Evolutionary conservation across 1,140 invertebrate species (phyloP), one percentile per base, ranked within the genome.

Genomic region (Atopsyche davidsoni): DNA sequence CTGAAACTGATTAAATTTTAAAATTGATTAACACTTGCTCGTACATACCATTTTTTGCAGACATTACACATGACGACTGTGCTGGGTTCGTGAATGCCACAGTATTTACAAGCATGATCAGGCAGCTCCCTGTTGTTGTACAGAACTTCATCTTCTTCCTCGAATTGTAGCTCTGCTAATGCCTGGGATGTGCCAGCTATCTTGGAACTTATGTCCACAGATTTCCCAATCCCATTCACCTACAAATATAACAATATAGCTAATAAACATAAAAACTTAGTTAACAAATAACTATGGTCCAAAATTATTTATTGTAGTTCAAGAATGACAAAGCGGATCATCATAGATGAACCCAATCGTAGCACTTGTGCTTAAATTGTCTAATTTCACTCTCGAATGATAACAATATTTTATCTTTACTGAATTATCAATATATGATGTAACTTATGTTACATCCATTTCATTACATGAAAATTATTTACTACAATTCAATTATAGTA

Each of bases 21-120:
- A n/a, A n/a, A n/a, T n/a, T n/a, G n/a, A n/a, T n/a, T 36, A 14
- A 36, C 14, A 36, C 4, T n/a, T 14, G 6, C 16, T 14, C 14
- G n/a, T 44, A 58, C 66, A 67, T 58, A 74, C 97, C 97, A 99
- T 67, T 98, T 98, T 60, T 96, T 95, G 65, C 96, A 98, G 31
- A 92, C 81, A 68, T 97, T 98, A 68, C 97, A 99, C 83, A 93
- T 92, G 16, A 98, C 94, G 23, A 99, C 96, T 59, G 91, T 96
- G 49, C 88, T 84, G 1, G 96, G 95, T 67, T 99, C 97, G 73
- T 98, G 93, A 57, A 99, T 96, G 38, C 96, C 96, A 75, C 97
- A 99, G 65, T 99, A 98, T 76, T 93, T 92, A 77, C 95, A 98
- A 0, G 94, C 93, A 80, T 96, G 92, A 50, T 88, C 84, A 10